Percentiles rank a stretch among this genome's conserved stretches.
These are phyloP conservation scores for Nebria salina DNA, from an alignment of 2,888 invertebrate species.

Conservation along the genomic window DNA sequence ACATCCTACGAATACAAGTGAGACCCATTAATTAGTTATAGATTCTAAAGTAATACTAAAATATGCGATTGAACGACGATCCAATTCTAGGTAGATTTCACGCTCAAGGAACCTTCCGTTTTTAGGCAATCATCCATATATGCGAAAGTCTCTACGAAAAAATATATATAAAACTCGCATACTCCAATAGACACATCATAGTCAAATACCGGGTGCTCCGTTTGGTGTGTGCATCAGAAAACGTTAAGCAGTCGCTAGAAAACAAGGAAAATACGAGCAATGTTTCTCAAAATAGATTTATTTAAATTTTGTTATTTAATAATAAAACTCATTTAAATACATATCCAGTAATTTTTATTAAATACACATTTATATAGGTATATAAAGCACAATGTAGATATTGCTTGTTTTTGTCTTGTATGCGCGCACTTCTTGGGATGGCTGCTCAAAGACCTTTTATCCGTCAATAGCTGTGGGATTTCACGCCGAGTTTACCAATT, in stretches of 20 bases:
- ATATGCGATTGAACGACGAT: conserved; percentile 23
- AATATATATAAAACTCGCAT: conserved; percentile 36
- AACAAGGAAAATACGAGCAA: no score
- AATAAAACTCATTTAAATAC: no score
- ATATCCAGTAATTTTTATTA: no score
- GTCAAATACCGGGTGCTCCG: conserved; percentile 3
- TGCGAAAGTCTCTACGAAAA: conserved; percentile 9
- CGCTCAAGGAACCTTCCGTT: conserved; percentile 35
- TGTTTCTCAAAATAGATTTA: no score
- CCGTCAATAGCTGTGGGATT: conserved; percentile 43
- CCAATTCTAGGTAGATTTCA: conserved; percentile 43
- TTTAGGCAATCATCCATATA: conserved; percentile 42
- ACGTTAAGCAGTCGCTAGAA: no score
- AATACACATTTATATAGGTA: no score
- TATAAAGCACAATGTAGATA: no score
- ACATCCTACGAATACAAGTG: neutral
- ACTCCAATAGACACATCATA: conserved; percentile 14
- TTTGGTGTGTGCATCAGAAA: neutral
- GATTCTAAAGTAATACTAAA: neutral
- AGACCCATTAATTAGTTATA: no score
- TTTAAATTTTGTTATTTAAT: no score
- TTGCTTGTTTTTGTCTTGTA: neutral
- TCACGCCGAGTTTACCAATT: conserved; percentile 41
- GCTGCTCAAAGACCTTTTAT: conserved; percentile 43
- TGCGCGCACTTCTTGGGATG: neutral